These are phyloP conservation scores for Argyresthia goedartella DNA, from an alignment of 2,888 invertebrate genomes.

Conservation along the genomic window DNA sequence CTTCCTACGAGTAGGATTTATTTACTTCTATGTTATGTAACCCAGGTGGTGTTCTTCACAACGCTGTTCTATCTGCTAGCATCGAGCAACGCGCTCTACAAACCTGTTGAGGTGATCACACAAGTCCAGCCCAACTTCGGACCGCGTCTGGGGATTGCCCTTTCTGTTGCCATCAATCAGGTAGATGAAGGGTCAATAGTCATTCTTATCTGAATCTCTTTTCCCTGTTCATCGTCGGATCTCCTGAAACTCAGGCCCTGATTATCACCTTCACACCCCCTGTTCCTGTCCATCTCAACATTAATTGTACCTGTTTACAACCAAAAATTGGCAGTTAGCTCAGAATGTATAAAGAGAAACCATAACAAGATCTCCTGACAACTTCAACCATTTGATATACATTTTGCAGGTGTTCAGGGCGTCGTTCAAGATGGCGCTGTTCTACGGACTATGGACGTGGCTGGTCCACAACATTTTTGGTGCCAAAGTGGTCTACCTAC, in stretches of 20 bases:
- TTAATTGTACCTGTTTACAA: no score
- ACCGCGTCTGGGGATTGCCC: constrained; percentile 81
- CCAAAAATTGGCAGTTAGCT: no score
- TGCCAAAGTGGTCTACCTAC: constrained; percentile 94
- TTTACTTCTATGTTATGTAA: constrained; percentile 14
- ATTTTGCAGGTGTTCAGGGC: constrained; percentile 84
- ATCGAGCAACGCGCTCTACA: constrained; percentile 81
- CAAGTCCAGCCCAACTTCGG: constrained; percentile 85
- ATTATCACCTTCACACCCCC: no score
- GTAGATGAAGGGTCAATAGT: constrained; percentile 18
- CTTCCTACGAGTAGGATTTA: no score
- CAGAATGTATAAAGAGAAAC: no score
- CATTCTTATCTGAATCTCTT: no score
- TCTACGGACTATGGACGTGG: constrained; percentile 99
- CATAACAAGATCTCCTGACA: no score
- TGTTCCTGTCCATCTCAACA: no score
- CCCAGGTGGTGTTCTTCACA: constrained; percentile 95
- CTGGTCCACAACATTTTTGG: constrained; percentile 95
- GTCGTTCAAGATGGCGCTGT: constrained; percentile 95
- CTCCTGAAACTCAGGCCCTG: no score
- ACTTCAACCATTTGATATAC: no score
- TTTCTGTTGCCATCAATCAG: constrained; percentile 91
- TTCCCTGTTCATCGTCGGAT: no score
- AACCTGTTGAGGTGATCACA: constrained; percentile 91
- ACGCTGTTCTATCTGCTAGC: constrained; percentile 95